phyloP scores from a whole-genome alignment of 2,797 vertebrate species.

The Cuniculus paca region DNA sequence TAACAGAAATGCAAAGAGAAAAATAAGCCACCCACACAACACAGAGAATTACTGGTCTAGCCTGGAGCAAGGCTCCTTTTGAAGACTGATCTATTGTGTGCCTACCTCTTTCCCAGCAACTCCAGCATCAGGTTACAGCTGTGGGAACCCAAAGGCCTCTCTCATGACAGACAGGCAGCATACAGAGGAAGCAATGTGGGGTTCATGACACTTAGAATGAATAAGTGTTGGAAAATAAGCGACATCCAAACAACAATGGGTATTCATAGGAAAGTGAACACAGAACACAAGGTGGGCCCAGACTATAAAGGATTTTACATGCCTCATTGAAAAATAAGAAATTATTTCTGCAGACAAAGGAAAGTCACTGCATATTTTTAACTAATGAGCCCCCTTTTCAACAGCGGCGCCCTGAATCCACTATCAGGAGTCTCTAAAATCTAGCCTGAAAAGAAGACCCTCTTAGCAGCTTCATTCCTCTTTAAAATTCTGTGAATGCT shows the following conservation, averaged over 20 bases:
- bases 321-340: neutral
- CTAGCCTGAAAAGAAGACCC: neutral
- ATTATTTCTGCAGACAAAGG: neutral
- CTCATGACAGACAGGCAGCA: neutral
- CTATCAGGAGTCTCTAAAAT: neutral
- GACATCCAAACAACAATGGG: neutral
- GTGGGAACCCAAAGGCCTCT: neutral
- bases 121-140: neutral
- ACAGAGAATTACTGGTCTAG: neutral
- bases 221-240: neutral
- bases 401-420: neutral
- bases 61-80: neutral
- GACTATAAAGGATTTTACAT: neutral
- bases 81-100: neutral
- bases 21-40: neutral
- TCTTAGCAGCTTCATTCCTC: neutral
- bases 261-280: neutral
- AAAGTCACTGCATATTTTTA: neutral
- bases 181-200: neutral
- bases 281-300: neutral
- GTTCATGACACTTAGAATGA: neutral
- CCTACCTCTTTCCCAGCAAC: neutral
- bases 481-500: constrained; percentile 63
- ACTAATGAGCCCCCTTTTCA: constrained; percentile 49
- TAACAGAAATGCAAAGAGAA: neutral